phyloP scores from a whole-genome alignment of 2,797 vertebrate species.

The Salarias fasciatus region DNA sequence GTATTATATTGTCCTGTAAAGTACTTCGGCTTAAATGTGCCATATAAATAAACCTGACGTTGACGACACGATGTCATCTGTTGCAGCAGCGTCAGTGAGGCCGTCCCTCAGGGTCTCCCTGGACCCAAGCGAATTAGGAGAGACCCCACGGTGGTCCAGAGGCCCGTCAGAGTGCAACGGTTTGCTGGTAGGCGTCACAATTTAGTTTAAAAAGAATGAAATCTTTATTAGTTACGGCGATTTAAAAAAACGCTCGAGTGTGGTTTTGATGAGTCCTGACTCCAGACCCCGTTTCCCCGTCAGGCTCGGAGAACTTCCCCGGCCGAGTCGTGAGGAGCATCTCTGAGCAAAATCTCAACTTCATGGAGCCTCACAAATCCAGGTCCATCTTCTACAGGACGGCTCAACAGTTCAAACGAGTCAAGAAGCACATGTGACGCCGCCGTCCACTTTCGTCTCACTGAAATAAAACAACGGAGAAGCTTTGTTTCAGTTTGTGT shows the following conservation, averaged over 20 bases:
- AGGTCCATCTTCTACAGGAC: slow-evolving; percentile 77
- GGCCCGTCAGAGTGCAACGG: slow-evolving; percentile 82
- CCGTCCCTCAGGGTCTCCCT: slow-evolving; percentile 59
- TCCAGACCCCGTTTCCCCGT: background rate
- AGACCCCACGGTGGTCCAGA: slow-evolving; percentile 68
- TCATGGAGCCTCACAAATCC: slow-evolving; percentile 66
- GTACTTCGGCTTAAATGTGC: too few relatives aligned
- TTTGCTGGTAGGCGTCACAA: slow-evolving; percentile 76
- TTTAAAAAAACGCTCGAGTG: too few relatives aligned
- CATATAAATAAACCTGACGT: too few relatives aligned
- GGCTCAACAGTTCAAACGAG: slow-evolving; percentile 77
- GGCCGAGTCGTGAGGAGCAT: slow-evolving; percentile 82
- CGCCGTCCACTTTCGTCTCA: background rate
- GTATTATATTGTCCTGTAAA: too few relatives aligned
- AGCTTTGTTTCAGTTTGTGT: background rate
- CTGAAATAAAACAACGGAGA: background rate
- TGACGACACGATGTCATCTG: too few relatives aligned
- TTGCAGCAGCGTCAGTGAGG: slow-evolving; percentile 60
- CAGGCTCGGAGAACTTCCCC: slow-evolving; percentile 78
- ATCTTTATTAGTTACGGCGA: too few relatives aligned
- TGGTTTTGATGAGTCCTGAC: too few relatives aligned
- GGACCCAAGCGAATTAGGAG: slow-evolving; percentile 86
- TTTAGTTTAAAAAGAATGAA: too few relatives aligned
- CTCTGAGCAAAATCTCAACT: slow-evolving; percentile 86
- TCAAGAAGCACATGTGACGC: slow-evolving; percentile 75